Evolutionary conservation across 2,113 vertebrate species (phyloP).

Genomic region (Tetrao urogallus): DNA sequence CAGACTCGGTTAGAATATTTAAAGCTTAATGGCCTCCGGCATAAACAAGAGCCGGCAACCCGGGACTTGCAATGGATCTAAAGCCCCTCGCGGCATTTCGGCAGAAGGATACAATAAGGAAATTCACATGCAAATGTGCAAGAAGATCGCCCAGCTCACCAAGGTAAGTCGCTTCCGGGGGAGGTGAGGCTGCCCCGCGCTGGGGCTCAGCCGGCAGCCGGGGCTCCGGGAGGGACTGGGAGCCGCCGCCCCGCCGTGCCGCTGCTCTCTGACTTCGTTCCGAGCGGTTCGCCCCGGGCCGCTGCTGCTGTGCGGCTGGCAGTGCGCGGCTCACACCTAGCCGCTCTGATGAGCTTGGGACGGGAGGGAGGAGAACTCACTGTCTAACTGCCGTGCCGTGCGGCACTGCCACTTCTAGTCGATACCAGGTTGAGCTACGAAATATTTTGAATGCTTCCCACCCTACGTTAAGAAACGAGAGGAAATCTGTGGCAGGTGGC

Average conservation of each 20-base stretch:
- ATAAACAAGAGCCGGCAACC: slow-evolving; percentile 82
- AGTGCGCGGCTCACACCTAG: not conserved
- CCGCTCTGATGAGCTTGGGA: not conserved
- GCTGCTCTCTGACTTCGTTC: slow-evolving; percentile 45
- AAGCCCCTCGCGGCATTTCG: slow-evolving; percentile 76
- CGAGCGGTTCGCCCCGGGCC: not conserved
- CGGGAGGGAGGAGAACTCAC: not conserved
- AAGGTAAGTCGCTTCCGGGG: slow-evolving; percentile 82
- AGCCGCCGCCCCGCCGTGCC: too few species aligned
- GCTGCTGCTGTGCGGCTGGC: not conserved
- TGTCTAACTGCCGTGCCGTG: not conserved
- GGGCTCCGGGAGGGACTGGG: not conserved
- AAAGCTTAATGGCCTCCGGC: slow-evolving; percentile 85
- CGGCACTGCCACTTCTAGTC: not conserved
- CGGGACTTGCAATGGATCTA: slow-evolving; percentile 81
- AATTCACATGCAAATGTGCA: slow-evolving; percentile 96
- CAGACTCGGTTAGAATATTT: not conserved
- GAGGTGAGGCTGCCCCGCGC: not conserved
- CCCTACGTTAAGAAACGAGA: not conserved
- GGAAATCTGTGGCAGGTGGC: not conserved
- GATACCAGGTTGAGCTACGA: not conserved
- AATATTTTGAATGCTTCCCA: not conserved
- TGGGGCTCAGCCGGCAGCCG: not conserved
- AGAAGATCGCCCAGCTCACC: slow-evolving; percentile 98
- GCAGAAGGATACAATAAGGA: slow-evolving; percentile 83